Evolutionary conservation across 1,140 invertebrate genomes (phyloP).

Genomic region (Fopius arisanus): DNA sequence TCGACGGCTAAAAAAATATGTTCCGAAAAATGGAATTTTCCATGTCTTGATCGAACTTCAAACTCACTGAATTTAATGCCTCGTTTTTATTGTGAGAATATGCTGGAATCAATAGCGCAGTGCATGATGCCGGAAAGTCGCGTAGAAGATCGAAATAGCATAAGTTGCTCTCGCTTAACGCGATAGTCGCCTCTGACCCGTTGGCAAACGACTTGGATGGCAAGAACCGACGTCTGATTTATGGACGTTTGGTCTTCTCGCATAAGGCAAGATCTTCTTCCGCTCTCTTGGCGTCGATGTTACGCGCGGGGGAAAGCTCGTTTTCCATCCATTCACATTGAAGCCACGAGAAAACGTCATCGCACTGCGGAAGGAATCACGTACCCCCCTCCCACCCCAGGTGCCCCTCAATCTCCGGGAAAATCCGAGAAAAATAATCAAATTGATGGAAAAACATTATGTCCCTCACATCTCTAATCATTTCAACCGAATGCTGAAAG

Average conservation of each 20-base stretch:
- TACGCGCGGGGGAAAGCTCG: conserved; percentile 42
- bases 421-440: neutral
- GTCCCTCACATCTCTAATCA: neutral
- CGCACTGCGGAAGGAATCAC: neutral
- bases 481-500: neutral
- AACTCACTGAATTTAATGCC: no score
- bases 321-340: conserved; percentile 14
- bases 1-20: no score
- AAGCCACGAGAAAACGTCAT: neutral
- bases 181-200: conserved; percentile 52
- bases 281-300: conserved; percentile 38
- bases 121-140: conserved; percentile 17
- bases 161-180: conserved; percentile 4
- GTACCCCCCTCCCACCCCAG: neutral
- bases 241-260: conserved; percentile 43
- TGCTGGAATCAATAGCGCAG: no score
- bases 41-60: no score
- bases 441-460: neutral
- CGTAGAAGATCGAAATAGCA: conserved; percentile 15
- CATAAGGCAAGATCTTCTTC: conserved; percentile 49
- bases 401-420: neutral
- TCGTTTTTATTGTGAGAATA: no score
- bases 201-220: conserved; percentile 55
- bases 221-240: conserved; percentile 59
- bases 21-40: no score